Base-by-base conservation (phyloP, 2,113 vertebrate genomes). In the Mastomys natalensis region DNA sequence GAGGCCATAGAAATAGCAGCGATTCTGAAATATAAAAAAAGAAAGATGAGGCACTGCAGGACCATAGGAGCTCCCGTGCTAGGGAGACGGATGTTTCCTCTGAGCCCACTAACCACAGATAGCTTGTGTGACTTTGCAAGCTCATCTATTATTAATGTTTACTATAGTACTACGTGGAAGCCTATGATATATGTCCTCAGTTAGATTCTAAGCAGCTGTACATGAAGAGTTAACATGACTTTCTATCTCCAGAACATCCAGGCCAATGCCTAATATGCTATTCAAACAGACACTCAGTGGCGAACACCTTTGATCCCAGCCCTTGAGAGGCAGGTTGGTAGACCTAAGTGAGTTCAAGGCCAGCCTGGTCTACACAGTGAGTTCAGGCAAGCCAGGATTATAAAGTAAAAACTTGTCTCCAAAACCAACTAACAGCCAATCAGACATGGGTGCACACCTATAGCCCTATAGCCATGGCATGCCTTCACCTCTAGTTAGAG, bases 1-100 rank as follows among this genome's bases (percentile, higher is more conserved):
- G 99, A 99, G 90, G 99, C 99, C 99, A 99, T 99, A 96, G 99
- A 99, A 97, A 99, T 99, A 97, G 99, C 99, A 98, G 99, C 99
- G 97, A 99, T 99, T 98, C 99, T 99, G 98, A 93, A 98, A 70
- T 94, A 87, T 8, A 62, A 62, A 62, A 10, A 7, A 51, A n/a
- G 80, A 24, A 92, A 87, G 80, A 96, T 48, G 81, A 94, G 48
- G 66, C 31, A 87, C 0, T 92, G 68, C 21, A 90, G 1, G 76
- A 81, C 81, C 10, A 53, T 2, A 92, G 85, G 31, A 94, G 72
- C 13, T 17, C 26, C 43, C 7, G 70, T 24, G 40, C 7, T 13
- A 80, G 74, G n/a, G 40, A 88, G 12, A 68, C 1, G 62, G 89
- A 96, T 81, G 43, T 31, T 31, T 51, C 94, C 87, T 90, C 48